Percentiles rank a stretch among this genome's conserved stretches.
These are phyloP conservation scores for Adoxophyes honmai DNA, from an alignment of 1,140 invertebrate genomes.

Conservation along the genomic window DNA sequence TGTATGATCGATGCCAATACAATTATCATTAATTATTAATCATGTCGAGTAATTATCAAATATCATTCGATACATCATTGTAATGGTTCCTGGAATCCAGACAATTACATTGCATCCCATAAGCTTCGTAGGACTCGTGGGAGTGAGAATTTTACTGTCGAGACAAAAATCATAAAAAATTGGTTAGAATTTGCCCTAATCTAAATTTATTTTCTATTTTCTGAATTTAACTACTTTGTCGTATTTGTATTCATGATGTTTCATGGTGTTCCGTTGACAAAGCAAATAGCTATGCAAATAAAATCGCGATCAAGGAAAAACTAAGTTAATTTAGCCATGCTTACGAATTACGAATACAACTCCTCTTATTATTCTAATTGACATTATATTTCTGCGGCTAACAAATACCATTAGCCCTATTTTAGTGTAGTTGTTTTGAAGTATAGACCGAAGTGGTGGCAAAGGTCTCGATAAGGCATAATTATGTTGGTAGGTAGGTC, in stretches of 20 bases:
- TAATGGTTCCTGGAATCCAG: constrained; percentile 1
- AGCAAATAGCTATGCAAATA: not conserved
- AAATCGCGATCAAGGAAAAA: not conserved
- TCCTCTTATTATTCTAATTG: constrained; percentile 1
- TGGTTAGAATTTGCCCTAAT: no score
- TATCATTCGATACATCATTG: constrained; percentile 7
- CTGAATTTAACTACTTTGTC: no score
- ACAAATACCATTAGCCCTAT: constrained; percentile 38
- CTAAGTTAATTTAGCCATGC: no score
- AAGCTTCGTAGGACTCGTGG: no score
- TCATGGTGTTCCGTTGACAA: no score
- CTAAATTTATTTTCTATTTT: no score
- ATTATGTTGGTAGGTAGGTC: constrained; percentile 24
- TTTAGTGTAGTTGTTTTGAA: constrained; percentile 39
- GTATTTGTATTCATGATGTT: no score
- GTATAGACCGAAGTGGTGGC: constrained; percentile 31
- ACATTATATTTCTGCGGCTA: constrained; percentile 3
- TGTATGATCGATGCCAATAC: constrained; percentile 1
- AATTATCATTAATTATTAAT: constrained; percentile 13
- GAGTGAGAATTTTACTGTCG: no score
- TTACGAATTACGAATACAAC: no score
- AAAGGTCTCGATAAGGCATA: constrained; percentile 46
- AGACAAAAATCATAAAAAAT: no score
- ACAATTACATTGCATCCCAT: no score
- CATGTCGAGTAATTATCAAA: constrained; percentile 12